A percentile compares a stretch with the other conserved stretches of the same genome.
Conservation (phyloP, 2,888 invertebrate genomes). For the Iselma pallidipennis region DNA sequence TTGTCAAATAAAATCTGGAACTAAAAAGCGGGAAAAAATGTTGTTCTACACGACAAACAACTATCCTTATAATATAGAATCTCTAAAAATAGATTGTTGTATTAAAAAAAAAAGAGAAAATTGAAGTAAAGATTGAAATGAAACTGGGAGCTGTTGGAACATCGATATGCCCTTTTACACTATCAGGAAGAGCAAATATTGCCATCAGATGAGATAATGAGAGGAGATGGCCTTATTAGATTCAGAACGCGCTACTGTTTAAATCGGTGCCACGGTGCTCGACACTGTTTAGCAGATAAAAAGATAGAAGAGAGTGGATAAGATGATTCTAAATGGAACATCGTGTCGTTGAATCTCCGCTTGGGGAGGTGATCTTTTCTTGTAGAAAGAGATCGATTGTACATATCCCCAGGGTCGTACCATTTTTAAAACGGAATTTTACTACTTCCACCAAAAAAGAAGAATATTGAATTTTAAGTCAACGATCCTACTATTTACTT, state of each 20-base stretch:
- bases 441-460: slow-evolving; percentile 26
- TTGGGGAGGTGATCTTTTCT: slow-evolving; percentile 38
- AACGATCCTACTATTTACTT: background rate
- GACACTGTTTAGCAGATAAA: slow-evolving; percentile 38
- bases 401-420: slow-evolving; percentile 38
- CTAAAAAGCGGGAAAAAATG: too few relatives aligned
- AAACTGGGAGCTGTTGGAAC: background rate
- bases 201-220: slow-evolving; percentile 37
- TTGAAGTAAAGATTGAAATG: slow-evolving; percentile 17
- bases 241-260: slow-evolving; percentile 36
- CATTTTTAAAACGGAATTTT: slow-evolving; percentile 31
- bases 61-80: background rate
- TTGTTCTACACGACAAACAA: too few relatives aligned
- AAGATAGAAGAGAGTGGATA: slow-evolving; percentile 38
- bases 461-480: slow-evolving; percentile 35
- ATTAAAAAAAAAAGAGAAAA: slow-evolving; percentile 25
- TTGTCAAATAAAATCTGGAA: too few relatives aligned
- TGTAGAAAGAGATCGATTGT: slow-evolving; percentile 38
- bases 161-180: slow-evolving; percentile 14
- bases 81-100: background rate
- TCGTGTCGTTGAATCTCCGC: slow-evolving; percentile 40
- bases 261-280: slow-evolving; percentile 30
- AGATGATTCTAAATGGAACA: slow-evolving; percentile 43
- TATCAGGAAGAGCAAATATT: slow-evolving; percentile 30
- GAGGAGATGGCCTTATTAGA: slow-evolving; percentile 40